These are phyloP conservation scores for Bilobella aurantiaca DNA, from an alignment of 1,140 invertebrate species.

Conservation along the genomic window DNA sequence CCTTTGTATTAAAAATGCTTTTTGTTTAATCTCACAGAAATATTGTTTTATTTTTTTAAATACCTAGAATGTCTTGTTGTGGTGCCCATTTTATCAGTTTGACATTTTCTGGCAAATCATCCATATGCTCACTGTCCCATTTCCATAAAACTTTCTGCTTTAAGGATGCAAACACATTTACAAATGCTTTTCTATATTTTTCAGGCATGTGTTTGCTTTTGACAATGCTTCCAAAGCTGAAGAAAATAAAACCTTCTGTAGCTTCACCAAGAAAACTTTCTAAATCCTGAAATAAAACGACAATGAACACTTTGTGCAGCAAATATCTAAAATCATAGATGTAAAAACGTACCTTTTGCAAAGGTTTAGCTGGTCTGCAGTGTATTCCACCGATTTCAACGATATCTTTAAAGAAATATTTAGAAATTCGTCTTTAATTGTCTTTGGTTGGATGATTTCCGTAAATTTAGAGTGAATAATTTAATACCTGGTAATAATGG, in stretches of 20 bases:
- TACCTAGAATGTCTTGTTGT: slow-evolving; percentile 57
- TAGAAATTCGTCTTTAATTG: too few relatives aligned
- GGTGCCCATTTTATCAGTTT: slow-evolving; percentile 58
- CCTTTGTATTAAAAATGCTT: slow-evolving; percentile 41
- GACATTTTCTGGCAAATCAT: slow-evolving; percentile 51
- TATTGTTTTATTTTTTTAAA: neutral
- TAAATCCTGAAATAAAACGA: slow-evolving; percentile 20
- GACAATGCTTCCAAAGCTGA: slow-evolving; percentile 50
- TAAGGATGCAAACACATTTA: slow-evolving; percentile 37
- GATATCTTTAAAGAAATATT: too few relatives aligned
- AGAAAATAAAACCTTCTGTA: slow-evolving; percentile 48
- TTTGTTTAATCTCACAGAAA: neutral
- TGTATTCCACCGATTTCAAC: slow-evolving; percentile 9
- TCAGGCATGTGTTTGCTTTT: slow-evolving; percentile 45
- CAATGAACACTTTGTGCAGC: neutral
- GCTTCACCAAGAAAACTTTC: slow-evolving; percentile 38
- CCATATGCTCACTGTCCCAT: slow-evolving; percentile 35
- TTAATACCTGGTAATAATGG: neutral
- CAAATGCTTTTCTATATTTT: slow-evolving; percentile 34
- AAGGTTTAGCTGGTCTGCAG: neutral
- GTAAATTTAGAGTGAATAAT: too few relatives aligned
- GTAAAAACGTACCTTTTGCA: neutral
- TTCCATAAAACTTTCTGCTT: slow-evolving; percentile 40
- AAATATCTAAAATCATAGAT: neutral
- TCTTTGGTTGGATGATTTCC: too few relatives aligned